phyloP scores from a whole-genome alignment of 2,113 vertebrate species.

The Pseudorhombus dupliciocellatus region DNA sequence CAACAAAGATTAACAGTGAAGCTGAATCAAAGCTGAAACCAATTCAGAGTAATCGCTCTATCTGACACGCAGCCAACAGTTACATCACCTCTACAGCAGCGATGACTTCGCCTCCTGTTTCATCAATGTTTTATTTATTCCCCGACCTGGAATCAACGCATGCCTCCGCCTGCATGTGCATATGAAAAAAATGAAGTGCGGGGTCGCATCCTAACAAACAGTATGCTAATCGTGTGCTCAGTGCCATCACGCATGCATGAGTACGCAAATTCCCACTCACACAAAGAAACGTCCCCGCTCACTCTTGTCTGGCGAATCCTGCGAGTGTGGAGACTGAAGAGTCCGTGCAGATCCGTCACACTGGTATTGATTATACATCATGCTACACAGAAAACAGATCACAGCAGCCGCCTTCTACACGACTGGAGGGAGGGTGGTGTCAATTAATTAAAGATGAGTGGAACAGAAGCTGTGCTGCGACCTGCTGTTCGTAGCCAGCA shows the following conservation, averaged over 20 bases:
- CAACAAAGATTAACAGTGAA: background rate
- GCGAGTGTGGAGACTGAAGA: slow-evolving; percentile 19
- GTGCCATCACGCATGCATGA: background rate
- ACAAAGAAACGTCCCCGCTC: background rate
- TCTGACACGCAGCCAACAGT: background rate
- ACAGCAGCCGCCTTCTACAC: slow-evolving; percentile 44
- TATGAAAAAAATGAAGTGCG: background rate
- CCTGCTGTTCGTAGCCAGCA: slow-evolving; percentile 63
- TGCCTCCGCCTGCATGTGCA: background rate
- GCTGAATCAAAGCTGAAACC: background rate
- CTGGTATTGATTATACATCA: slow-evolving; percentile 53
- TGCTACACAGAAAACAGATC: slow-evolving; percentile 45
- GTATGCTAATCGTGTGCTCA: slow-evolving; percentile 23
- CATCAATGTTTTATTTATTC: slow-evolving; percentile 22
- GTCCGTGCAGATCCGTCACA: slow-evolving; percentile 33
- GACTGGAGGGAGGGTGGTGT: slow-evolving; percentile 9
- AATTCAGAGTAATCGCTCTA: background rate
- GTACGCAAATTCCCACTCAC: slow-evolving; percentile 1
- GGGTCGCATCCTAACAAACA: slow-evolving; percentile 5
- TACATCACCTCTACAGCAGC: background rate
- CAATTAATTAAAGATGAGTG: slow-evolving; percentile 47
- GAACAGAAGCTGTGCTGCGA: slow-evolving; percentile 62
- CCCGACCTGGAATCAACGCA: background rate
- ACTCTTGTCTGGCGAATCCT: slow-evolving; percentile 3
- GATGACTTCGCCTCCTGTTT: background rate